Percentiles rank a stretch among this genome's conserved stretches.
Evolutionary conservation across 2,888 invertebrate species (phyloP).

Genomic region (Lycaena phlaeas): DNA sequence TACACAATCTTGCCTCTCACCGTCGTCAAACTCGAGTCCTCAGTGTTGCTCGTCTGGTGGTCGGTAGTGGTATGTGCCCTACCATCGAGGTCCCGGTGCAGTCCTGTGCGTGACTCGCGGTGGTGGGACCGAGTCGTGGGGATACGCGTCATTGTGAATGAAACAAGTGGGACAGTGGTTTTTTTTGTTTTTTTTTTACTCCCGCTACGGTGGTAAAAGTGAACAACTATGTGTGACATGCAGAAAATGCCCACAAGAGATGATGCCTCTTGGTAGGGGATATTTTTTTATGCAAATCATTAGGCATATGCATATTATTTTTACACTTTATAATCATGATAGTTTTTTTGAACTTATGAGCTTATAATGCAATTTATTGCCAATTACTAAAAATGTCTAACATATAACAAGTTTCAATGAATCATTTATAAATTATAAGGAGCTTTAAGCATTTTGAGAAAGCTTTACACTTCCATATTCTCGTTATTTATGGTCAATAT

Average conservation of each 20-base stretch:
- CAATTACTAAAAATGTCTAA: too few species aligned
- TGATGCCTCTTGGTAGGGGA: conserved; percentile 58
- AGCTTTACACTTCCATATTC: too few species aligned
- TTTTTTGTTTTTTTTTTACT: conserved; percentile 36
- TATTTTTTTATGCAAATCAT: conserved; percentile 10
- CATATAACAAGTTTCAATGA: too few species aligned
- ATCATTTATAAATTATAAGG: too few species aligned
- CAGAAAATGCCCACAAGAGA: conserved; percentile 62
- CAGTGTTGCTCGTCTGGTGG: conserved; percentile 58
- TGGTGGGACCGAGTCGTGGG: conserved; percentile 61
- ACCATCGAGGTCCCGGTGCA: conserved; percentile 55
- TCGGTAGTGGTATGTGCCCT: conserved; percentile 63
- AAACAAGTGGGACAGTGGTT: conserved; percentile 51
- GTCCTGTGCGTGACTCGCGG: conserved; percentile 51
- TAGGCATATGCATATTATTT: too few species aligned
- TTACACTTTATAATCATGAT: too few species aligned
- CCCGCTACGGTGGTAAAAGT: conserved; percentile 35
- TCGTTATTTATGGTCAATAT: too few species aligned
- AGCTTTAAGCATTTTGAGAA: too few species aligned
- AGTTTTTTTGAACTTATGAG: too few species aligned
- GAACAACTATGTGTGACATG: conserved; percentile 59
- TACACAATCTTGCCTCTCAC: conserved; percentile 60
- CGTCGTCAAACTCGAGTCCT: conserved; percentile 37
- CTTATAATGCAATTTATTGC: too few species aligned
- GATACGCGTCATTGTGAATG: conserved; percentile 38